phyloP scores from a whole-genome alignment of 2,888 invertebrate genomes.

The Agriopis marginaria region DNA sequence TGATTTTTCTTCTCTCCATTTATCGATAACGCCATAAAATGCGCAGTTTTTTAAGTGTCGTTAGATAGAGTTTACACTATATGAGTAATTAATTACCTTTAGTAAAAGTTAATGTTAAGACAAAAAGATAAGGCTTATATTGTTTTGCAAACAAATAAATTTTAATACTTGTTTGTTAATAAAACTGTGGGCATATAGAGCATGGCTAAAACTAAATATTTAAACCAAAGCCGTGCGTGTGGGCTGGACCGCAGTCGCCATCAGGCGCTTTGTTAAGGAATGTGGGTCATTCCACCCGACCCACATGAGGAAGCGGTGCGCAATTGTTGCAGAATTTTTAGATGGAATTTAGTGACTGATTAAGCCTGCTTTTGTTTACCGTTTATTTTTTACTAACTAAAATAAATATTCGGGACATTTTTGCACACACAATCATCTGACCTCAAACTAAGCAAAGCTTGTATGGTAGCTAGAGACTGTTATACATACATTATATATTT shows the following conservation, averaged over 20 bases:
- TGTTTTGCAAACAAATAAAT: background rate
- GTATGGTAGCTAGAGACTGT: no score
- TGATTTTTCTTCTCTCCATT: no score
- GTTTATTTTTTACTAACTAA: no score
- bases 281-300: conserved; percentile 34
- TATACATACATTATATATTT: no score
- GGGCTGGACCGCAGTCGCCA: conserved; percentile 28
- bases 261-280: conserved; percentile 31
- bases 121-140: background rate
- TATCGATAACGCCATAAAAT: no score
- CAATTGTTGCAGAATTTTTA: conserved; percentile 6
- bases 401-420: no score
- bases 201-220: conserved; percentile 46
- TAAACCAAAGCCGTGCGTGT: conserved; percentile 42
- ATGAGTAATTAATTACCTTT: no score
- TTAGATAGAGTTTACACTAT: no score
- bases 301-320: conserved; percentile 22
- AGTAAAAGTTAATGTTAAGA: no score
- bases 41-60: no score
- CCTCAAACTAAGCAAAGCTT: no score
- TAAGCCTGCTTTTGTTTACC: background rate
- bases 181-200: background rate
- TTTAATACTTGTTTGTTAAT: background rate
- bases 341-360: background rate
- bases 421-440: no score